phyloP scores from a whole-genome alignment of 2,113 vertebrate genomes.

The Osmerus eperlanus region DNA sequence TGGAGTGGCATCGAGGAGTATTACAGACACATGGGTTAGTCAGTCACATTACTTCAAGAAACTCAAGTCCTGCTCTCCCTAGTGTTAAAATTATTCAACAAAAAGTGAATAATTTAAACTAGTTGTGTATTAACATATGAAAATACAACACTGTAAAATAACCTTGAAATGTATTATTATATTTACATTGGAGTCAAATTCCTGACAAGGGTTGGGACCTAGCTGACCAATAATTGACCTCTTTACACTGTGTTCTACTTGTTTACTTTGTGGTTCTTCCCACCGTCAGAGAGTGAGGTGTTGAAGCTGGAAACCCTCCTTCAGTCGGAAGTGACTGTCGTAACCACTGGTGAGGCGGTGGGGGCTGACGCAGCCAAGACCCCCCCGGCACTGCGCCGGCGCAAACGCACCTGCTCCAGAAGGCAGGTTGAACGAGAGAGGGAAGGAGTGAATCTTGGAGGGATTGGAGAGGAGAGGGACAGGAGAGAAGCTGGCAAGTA shows the following conservation, averaged over 20 bases:
- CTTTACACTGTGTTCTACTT: not conserved
- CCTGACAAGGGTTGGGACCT: not conserved
- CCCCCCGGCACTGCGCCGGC: conserved; percentile 72
- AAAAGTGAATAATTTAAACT: too few species aligned
- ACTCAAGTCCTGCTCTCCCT: too few species aligned
- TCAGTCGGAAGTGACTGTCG: conserved; percentile 77
- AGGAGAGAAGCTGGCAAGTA: conserved; percentile 63
- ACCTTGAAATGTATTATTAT: too few species aligned
- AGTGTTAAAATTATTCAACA: too few species aligned
- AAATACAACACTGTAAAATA: too few species aligned
- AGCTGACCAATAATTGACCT: not conserved
- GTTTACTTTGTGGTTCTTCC: not conserved
- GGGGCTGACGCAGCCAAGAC: conserved; percentile 69
- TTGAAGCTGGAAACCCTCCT: conserved; percentile 80
- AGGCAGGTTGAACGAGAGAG: conserved; percentile 73
- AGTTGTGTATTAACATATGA: too few species aligned
- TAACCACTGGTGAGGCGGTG: conserved; percentile 70
- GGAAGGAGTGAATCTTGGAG: conserved; percentile 47
- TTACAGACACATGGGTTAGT: conserved; percentile 84
- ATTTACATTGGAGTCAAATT: too few species aligned
- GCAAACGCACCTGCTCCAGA: conserved; percentile 81
- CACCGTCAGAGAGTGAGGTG: conserved; percentile 77
- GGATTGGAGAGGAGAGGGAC: conserved; percentile 54
- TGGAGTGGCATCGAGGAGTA: conserved; percentile 90
- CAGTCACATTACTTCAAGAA: not conserved